A percentile compares a stretch with the other conserved stretches of the same genome.
Evolutionary conservation across 2,797 vertebrate genomes (phyloP).

Genomic region (Apogon hyalosoma): DNA sequence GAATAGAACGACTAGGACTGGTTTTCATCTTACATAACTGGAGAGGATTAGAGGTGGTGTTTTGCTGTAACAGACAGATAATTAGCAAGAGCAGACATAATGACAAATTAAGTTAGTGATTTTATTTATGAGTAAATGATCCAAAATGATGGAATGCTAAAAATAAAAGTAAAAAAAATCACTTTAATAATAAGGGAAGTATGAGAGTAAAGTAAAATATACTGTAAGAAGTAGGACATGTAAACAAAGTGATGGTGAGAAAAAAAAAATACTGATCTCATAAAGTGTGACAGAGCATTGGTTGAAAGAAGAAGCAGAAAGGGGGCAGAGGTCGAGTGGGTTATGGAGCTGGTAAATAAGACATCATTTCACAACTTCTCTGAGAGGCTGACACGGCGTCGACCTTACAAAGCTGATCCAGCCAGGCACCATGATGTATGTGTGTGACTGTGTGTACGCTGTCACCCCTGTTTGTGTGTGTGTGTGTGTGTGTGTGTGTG

Average conservation of each 20-base stretch:
- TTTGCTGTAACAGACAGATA: not conserved
- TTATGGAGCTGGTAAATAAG: constrained; percentile 52
- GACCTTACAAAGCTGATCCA: constrained; percentile 55
- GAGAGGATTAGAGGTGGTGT: not conserved
- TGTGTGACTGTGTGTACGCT: constrained; percentile 13
- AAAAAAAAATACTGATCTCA: not conserved
- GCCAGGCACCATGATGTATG: constrained; percentile 32
- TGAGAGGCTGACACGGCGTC: constrained; percentile 64
- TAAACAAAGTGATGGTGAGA: constrained; percentile 2
- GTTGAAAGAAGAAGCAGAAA: constrained; percentile 25
- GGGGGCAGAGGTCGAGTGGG: not conserved
- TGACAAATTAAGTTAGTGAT: not conserved
- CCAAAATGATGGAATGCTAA: not conserved
- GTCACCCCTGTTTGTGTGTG: constrained; percentile 2
- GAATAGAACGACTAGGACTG: constrained; percentile 2
- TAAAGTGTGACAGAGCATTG: constrained; percentile 1
- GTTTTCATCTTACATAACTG: not conserved
- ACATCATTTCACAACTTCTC: constrained; percentile 52
- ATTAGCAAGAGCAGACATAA: not conserved
- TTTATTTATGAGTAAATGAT: not conserved
- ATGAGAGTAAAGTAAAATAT: not conserved
- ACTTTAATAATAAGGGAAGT: not conserved
- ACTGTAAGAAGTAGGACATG: not conserved
- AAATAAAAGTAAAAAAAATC: not conserved
- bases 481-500: constrained; percentile 17